Base-by-base conservation (phyloP, 2,113 vertebrate species). In the Ochotona curzoniae region DNA sequence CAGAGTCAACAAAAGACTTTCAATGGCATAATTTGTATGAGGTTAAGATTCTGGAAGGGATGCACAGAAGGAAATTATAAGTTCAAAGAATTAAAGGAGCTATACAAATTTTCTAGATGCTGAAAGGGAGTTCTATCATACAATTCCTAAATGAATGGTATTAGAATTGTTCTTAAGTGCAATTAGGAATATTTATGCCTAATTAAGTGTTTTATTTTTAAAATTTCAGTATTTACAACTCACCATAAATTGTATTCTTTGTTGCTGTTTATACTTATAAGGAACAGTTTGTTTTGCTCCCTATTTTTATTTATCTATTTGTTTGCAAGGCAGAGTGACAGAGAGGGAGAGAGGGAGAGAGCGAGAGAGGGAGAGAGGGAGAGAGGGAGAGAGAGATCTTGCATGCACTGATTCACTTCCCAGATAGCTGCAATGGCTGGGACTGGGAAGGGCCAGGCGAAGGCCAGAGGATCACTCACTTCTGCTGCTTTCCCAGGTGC, bases 71-170 rank as follows among this genome's bases (percentile, higher is more conserved):
- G 32, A 26, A 80, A 75, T 49, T 11, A 64, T 30, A 10, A 75
- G 32, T 74, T 89, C 47, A 51, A 74, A 25, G 44, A 67, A 79
- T 35, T 74, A 69, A 83, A 88, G 21, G 78, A 91, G 69, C 23
- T 81, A 64, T 35, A 14, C 32, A 85, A 76, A 92, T 35, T 89
- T 54, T 83, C 54, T 93, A 75, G 64, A 28, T 74, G n/a, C 73
- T 44, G 54, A 67, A 18, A 32, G 64, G 64, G 20, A 83, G 11
- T 10, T 73, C 60, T 84, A 81, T 74, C 10, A 81, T 84, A 20
- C 51, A 44, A 74, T 81, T 89, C 74, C 78, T 8, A 54, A 87
- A 10, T 61, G 80, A 76, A 64, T 69, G 21, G 2, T 69, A 81
- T 87, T 10, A n/a, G 61, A 54, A 81, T 63, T 51, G 21, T 57